A percentile compares a stretch with the other conserved stretches of the same genome.
These are phyloP conservation scores for Toxotes chatareus DNA, from an alignment of 2,113 vertebrate species.

Conservation along the genomic window DNA sequence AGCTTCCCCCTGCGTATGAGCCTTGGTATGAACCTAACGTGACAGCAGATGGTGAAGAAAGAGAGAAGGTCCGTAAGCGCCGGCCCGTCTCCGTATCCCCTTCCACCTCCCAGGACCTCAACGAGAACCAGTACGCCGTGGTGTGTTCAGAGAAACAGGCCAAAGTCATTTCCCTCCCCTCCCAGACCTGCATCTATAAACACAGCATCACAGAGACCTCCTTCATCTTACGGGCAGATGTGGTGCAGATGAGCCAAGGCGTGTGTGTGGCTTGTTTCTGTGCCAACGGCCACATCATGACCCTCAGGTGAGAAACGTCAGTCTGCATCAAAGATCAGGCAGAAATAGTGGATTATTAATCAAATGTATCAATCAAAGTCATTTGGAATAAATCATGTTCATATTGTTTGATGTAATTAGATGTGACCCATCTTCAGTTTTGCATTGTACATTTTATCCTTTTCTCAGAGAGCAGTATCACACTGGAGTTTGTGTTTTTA, in stretches of 20 bases:
- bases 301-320: conserved; percentile 91
- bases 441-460: background rate
- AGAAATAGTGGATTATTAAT: conserved; percentile 12
- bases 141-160: conserved; percentile 99
- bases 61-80: conserved; percentile 91
- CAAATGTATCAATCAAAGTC: conserved; percentile 42
- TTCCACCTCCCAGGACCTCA: conserved; percentile 95
- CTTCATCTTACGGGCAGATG: conserved; percentile 95
- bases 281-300: conserved; percentile 99
- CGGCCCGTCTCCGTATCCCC: conserved; percentile 96
- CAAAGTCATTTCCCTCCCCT: conserved; percentile 95
- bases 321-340: background rate
- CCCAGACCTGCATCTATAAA: conserved; percentile 95
- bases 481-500: background rate
- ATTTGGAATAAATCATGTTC: conserved; percentile 5
- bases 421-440: background rate
- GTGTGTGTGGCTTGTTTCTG: conserved; percentile 97
- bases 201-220: conserved; percentile 98
- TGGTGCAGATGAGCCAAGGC: conserved; percentile 92
- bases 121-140: conserved; percentile 95
- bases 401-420: background rate
- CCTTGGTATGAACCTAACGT: conserved; percentile 93
- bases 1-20: conserved; percentile 89
- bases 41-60: conserved; percentile 94
- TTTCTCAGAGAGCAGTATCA: background rate